A percentile compares a stretch with the other conserved stretches of the same genome.
phyloP scores from a whole-genome alignment of 2,888 invertebrate species.

The Volucella inanis region DNA sequence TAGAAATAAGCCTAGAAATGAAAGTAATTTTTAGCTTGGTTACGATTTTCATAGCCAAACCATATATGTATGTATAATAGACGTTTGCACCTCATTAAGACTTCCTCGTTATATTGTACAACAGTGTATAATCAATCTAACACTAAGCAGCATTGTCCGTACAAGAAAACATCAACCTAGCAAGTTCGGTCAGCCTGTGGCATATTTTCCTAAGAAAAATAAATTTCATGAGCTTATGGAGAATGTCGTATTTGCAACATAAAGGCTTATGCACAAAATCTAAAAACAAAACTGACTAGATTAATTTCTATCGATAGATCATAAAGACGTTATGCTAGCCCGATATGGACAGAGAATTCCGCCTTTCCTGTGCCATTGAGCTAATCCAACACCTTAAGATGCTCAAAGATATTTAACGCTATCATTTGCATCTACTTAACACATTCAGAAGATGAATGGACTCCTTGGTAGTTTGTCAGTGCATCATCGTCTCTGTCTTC shows the following conservation, averaged over 20 bases:
- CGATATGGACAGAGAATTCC: slow-evolving; percentile 38
- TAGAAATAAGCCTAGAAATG: too few relatives aligned
- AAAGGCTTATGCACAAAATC: slow-evolving; percentile 24
- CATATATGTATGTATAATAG: background rate
- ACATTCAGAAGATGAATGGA: slow-evolving; percentile 70
- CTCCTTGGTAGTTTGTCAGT: slow-evolving; percentile 70
- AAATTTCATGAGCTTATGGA: slow-evolving; percentile 56
- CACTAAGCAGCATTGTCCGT: slow-evolving; percentile 40
- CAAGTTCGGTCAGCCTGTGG: slow-evolving; percentile 67
- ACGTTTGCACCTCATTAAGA: slow-evolving; percentile 56
- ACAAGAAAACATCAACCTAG: slow-evolving; percentile 23
- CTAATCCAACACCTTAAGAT: slow-evolving; percentile 66
- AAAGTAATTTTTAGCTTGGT: background rate
- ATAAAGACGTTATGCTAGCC: slow-evolving; percentile 38
- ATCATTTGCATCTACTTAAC: slow-evolving; percentile 75
- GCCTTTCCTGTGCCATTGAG: slow-evolving; percentile 51
- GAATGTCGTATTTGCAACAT: slow-evolving; percentile 30
- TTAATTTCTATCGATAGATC: slow-evolving; percentile 71
- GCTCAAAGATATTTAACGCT: slow-evolving; percentile 73
- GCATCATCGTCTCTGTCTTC: slow-evolving; percentile 51
- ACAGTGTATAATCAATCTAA: slow-evolving; percentile 35
- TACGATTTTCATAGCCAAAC: background rate
- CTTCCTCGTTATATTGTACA: slow-evolving; percentile 34
- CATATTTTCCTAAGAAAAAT: slow-evolving; percentile 65
- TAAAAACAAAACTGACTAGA: slow-evolving; percentile 64